Evolutionary conservation across 2,888 invertebrate species (phyloP).

Genomic region (Caenorhabditis plicata): DNA sequence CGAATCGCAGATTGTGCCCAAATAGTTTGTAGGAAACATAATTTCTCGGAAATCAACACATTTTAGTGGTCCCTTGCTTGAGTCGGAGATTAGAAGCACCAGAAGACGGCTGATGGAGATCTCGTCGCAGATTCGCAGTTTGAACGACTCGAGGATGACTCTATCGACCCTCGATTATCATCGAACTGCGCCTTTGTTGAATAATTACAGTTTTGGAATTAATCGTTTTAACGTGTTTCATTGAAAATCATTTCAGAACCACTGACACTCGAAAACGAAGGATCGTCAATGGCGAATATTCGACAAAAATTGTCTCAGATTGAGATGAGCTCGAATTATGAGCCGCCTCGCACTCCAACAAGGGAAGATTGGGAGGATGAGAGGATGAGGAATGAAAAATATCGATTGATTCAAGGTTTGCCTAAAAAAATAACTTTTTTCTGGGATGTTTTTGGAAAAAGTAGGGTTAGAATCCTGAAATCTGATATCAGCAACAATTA

Average conservation of each 20-base stretch:
- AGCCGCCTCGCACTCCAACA: slow-evolving; percentile 16
- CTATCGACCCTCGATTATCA: no score
- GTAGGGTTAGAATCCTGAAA: no score
- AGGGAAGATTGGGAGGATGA: slow-evolving; percentile 11
- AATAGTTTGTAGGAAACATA: no score
- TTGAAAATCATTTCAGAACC: no score
- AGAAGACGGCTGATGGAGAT: slow-evolving; percentile 29
- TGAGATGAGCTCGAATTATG: slow-evolving; percentile 4
- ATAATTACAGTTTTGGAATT: no score
- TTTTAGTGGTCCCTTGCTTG: slow-evolving; percentile 27
- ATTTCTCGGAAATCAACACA: not conserved
- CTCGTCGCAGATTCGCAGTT: slow-evolving; percentile 18
- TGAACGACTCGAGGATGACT: slow-evolving; percentile 21
- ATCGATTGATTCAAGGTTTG: slow-evolving; percentile 12
- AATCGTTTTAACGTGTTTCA: no score
- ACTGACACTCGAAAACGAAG: no score
- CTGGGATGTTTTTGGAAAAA: no score
- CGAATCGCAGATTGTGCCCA: no score
- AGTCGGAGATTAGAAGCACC: slow-evolving; percentile 23
- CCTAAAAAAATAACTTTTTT: no score
- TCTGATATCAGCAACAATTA: no score
- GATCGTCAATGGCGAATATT: slow-evolving; percentile 13
- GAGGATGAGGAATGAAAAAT: slow-evolving; percentile 7
- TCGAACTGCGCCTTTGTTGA: no score
- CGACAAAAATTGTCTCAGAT: slow-evolving; percentile 8